phyloP scores from a whole-genome alignment of 2,888 invertebrate genomes.

The Metellina segmentata region DNA sequence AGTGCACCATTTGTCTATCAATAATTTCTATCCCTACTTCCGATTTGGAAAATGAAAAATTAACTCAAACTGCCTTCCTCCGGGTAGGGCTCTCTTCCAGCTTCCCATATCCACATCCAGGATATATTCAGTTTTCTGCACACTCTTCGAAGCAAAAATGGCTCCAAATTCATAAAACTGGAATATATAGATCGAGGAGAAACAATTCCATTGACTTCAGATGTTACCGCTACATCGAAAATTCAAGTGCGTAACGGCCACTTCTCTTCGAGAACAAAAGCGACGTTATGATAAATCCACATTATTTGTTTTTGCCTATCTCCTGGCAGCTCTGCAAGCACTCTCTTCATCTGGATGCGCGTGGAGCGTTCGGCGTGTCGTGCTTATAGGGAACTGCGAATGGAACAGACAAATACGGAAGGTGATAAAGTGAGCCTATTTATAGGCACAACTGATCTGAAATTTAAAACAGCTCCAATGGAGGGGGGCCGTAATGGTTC shows the following conservation, averaged over 20 bases:
- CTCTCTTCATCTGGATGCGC: neutral
- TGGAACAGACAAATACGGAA: conserved; percentile 17
- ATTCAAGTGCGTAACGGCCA: neutral
- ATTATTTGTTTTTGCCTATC: neutral
- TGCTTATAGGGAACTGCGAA: neutral
- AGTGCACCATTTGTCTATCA: no score
- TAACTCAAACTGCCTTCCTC: no score
- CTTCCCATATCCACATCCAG: no score
- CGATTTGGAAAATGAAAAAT: no score
- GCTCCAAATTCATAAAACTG: neutral
- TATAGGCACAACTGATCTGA: neutral
- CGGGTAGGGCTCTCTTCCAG: no score
- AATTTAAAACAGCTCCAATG: conserved; percentile 21
- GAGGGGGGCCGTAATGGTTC: neutral
- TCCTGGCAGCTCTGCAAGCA: neutral
- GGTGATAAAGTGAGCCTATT: conserved; percentile 27
- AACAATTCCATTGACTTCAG: neutral
- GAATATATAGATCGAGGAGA: neutral
- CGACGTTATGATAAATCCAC: neutral
- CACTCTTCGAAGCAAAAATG: no score
- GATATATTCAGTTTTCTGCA: no score
- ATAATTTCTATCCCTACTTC: no score
- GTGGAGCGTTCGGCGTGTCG: no score
- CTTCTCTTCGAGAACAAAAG: neutral
- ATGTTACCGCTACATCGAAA: neutral